Conservation (phyloP, 2,797 vertebrate species). For the Cuculus canorus region DNA sequence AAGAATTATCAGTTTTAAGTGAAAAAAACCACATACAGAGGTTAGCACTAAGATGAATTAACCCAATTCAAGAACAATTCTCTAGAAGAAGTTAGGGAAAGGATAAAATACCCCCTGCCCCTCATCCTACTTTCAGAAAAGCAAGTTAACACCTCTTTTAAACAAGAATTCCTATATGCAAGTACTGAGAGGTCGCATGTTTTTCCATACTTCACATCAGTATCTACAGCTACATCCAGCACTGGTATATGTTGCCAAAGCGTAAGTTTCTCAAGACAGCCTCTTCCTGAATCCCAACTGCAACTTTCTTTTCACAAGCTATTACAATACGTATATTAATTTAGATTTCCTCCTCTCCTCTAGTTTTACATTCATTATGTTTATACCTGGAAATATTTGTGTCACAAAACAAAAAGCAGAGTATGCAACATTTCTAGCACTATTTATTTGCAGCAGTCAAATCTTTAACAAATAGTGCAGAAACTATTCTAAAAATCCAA, state of each 20-base stretch:
- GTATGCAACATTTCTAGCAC: neutral
- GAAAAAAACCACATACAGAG: neutral
- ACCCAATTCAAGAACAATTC: neutral
- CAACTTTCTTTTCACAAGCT: neutral
- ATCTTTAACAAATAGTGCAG: neutral
- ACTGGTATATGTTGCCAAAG: neutral
- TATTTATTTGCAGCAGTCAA: neutral
- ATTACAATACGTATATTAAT: neutral
- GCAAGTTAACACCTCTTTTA: neutral
- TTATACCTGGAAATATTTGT: neutral
- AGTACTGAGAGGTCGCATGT: neutral
- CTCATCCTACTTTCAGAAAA: neutral
- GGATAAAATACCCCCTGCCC: neutral
- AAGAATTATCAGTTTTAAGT: neutral
- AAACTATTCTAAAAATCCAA: neutral
- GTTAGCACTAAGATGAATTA: neutral
- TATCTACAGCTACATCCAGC: neutral
- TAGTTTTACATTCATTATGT: neutral
- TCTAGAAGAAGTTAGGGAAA: neutral
- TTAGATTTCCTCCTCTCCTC: too few species aligned
- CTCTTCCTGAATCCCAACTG: neutral
- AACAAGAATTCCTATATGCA: neutral
- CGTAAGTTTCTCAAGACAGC: neutral
- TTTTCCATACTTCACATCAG: neutral
- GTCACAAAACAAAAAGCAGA: neutral